A percentile compares a stretch with the other conserved stretches of the same genome.
These are phyloP conservation scores for Phortica magna DNA, from an alignment of 2,888 invertebrate species.

Conservation along the genomic window DNA sequence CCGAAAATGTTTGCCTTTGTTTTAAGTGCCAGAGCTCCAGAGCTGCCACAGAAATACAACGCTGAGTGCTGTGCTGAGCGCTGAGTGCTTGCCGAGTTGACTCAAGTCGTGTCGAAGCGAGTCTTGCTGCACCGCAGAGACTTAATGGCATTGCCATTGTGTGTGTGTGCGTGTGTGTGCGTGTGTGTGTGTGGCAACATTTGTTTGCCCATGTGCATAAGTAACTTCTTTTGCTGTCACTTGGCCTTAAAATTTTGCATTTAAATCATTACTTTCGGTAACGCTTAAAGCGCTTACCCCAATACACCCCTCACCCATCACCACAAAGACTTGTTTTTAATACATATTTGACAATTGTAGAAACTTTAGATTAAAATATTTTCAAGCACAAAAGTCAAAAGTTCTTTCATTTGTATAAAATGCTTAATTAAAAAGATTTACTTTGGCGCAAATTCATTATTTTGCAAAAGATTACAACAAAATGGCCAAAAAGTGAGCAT, in stretches of 20 bases:
- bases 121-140: not conserved
- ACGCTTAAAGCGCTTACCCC: not conserved
- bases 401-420: not conserved
- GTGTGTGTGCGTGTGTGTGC: no score
- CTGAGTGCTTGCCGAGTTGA: not conserved
- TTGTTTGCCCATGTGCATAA: constrained; percentile 33
- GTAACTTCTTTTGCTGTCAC: constrained; percentile 18
- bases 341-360: constrained; percentile 63
- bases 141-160: not conserved
- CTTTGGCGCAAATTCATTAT: no score
- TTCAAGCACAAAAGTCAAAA: constrained; percentile 46
- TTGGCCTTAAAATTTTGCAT: not conserved
- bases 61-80: not conserved
- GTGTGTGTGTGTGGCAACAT: not conserved
- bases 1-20: constrained; percentile 32
- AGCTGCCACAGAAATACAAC: not conserved
- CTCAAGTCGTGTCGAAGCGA: not conserved
- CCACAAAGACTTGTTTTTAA: no score
- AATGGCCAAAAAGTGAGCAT: not conserved
- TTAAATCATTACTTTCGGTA: constrained; percentile 17
- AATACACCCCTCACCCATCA: no score
- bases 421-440: no score
- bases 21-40: constrained; percentile 6
- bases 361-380: constrained; percentile 74
- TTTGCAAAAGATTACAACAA: not conserved